Conservation (phyloP, 2,797 vertebrate species). For the Rhodeus uyekii region DNA sequence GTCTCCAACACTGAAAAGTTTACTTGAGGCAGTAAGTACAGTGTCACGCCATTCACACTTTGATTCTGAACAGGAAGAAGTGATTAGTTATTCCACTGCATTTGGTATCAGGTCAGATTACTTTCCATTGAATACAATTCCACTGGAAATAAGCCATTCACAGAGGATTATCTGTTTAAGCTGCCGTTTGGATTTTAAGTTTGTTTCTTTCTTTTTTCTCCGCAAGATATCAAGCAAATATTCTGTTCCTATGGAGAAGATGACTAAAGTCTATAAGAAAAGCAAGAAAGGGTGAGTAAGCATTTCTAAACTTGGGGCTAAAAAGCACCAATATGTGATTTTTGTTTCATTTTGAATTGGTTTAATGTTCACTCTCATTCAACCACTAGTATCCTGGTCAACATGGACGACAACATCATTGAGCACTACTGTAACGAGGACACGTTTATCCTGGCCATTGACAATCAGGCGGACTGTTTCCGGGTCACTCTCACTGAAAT, state of each 20-base stretch:
- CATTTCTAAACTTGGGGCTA: not conserved
- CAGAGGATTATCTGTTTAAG: not conserved
- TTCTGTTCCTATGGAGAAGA: constrained; percentile 88
- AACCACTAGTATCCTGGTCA: constrained; percentile 89
- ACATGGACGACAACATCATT: constrained; percentile 98
- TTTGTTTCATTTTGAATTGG: not conserved
- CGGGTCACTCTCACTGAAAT: constrained; percentile 96
- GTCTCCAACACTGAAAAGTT: constrained; percentile 91
- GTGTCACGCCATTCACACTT: not conserved
- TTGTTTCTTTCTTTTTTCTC: not conserved
- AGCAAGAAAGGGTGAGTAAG: constrained; percentile 96
- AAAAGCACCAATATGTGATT: not conserved
- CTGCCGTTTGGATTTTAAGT: not conserved
- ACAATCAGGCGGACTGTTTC: constrained; percentile 87
- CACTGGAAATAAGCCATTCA: not conserved
- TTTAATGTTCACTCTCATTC: constrained; percentile 8
- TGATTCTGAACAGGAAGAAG: not conserved
- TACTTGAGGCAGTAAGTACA: constrained; percentile 93
- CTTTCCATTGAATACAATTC: not conserved
- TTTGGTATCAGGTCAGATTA: not conserved
- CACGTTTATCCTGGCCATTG: constrained; percentile 94
- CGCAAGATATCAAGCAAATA: constrained; percentile 95
- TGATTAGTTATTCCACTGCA: not conserved
- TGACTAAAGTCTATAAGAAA: constrained; percentile 97
- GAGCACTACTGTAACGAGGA: constrained; percentile 98